Evolutionary conservation across 2,113 vertebrate species (phyloP).

Genomic region (Candoia aspera): DNA sequence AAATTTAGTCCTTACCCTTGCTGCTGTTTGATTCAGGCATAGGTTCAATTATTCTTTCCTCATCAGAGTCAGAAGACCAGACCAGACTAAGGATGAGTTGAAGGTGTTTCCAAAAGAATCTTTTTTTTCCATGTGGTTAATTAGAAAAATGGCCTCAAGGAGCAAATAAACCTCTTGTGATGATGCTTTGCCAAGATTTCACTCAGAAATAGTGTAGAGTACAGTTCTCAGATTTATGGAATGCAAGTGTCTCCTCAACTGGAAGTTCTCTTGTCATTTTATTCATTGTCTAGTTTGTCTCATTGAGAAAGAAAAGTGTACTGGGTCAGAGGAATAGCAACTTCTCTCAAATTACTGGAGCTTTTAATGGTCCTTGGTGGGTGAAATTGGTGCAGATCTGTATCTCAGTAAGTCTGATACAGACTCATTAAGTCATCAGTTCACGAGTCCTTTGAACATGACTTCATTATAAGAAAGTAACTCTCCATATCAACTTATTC

Average conservation of each 20-base stretch:
- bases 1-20: not conserved
- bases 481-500: constrained; percentile 2
- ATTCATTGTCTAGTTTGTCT: not conserved
- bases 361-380: not conserved
- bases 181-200: not conserved
- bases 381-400: not conserved
- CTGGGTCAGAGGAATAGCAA: not conserved
- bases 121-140: not conserved
- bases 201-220: not conserved
- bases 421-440: not conserved
- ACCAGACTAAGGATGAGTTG: not conserved
- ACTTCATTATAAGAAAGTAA: not conserved
- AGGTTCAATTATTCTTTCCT: not conserved
- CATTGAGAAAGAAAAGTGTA: not conserved
- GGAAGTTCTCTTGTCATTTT: not conserved
- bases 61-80: not conserved
- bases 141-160: not conserved
- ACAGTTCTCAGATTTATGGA: not conserved
- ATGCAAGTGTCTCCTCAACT: not conserved
- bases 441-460: not conserved
- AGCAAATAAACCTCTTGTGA: not conserved
- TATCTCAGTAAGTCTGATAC: not conserved
- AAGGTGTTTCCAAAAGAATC: not conserved
- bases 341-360: not conserved
- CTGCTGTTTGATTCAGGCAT: not conserved